Conservation (phyloP, 2,888 invertebrate species). For the Vandiemenella viatica region DNA sequence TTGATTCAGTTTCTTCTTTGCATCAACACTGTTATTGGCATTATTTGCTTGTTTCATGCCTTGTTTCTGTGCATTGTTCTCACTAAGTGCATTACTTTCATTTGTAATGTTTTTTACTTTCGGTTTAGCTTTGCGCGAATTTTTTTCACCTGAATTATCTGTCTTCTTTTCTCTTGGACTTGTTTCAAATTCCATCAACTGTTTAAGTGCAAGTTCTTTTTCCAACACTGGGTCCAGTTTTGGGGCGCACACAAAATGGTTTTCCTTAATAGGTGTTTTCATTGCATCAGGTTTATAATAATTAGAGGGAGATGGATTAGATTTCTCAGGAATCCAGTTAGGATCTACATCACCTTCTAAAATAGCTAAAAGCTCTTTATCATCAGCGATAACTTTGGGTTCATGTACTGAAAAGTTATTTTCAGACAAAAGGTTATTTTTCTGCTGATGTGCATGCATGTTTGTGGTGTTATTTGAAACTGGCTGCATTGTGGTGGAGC, state of each 20-base stretch:
- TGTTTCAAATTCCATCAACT: constrained; percentile 34
- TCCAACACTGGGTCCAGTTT: constrained; percentile 32
- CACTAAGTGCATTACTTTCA: background rate
- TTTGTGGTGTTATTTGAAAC: background rate
- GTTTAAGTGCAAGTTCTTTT: constrained; percentile 39
- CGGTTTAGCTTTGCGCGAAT: background rate
- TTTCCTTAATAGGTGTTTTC: background rate
- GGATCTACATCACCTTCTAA: constrained; percentile 38
- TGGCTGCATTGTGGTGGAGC: constrained; percentile 4
- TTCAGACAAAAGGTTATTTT: constrained; percentile 1
- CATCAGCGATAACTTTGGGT: constrained; percentile 24
- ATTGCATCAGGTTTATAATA: constrained; percentile 12
- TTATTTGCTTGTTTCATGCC: background rate
- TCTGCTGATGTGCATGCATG: constrained; percentile 5
- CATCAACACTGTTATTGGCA: background rate
- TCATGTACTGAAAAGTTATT: constrained; percentile 8
- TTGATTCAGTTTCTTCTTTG: background rate
- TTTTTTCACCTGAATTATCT: constrained; percentile 3
- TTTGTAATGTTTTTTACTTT: background rate
- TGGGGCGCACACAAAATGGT: background rate
- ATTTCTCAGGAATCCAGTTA: constrained; percentile 10
- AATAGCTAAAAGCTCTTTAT: constrained; percentile 39
- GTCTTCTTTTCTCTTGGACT: constrained; percentile 6
- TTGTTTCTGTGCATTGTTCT: background rate
- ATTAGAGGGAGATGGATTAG: constrained; percentile 18